A percentile compares a stretch with the other conserved stretches of the same genome.
These are phyloP conservation scores for Cheirogaleus major DNA, from an alignment of 2,797 vertebrate species.

Conservation along the genomic window DNA sequence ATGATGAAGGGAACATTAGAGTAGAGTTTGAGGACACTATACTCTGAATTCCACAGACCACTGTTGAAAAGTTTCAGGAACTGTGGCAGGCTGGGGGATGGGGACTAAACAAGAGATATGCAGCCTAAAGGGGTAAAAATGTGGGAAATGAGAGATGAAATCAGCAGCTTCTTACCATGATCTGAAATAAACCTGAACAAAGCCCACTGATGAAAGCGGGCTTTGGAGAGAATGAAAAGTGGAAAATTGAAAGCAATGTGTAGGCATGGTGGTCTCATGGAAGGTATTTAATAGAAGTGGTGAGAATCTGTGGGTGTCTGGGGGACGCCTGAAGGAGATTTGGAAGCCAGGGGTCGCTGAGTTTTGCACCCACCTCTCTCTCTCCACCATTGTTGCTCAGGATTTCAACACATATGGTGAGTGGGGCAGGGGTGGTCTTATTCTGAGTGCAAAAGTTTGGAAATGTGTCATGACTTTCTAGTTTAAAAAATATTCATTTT, in stretches of 20 bases:
- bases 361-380: background rate
- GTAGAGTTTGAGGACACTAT: background rate
- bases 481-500: background rate
- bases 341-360: background rate
- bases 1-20: background rate
- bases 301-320: background rate
- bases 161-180: background rate
- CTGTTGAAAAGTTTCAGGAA: background rate
- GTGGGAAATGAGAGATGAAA: background rate
- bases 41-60: background rate
- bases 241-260: background rate
- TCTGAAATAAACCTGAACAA: background rate
- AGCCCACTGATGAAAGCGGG: background rate
- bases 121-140: background rate
- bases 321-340: background rate
- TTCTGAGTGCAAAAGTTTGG: background rate
- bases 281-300: background rate
- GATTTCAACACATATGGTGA: background rate
- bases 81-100: background rate
- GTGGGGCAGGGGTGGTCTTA: background rate
- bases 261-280: background rate
- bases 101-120: background rate
- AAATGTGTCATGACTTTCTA: background rate
- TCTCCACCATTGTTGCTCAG: background rate
- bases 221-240: background rate